Base-by-base conservation (phyloP, 1,140 invertebrate genomes). In the Leptinotarsa lineolata region DNA sequence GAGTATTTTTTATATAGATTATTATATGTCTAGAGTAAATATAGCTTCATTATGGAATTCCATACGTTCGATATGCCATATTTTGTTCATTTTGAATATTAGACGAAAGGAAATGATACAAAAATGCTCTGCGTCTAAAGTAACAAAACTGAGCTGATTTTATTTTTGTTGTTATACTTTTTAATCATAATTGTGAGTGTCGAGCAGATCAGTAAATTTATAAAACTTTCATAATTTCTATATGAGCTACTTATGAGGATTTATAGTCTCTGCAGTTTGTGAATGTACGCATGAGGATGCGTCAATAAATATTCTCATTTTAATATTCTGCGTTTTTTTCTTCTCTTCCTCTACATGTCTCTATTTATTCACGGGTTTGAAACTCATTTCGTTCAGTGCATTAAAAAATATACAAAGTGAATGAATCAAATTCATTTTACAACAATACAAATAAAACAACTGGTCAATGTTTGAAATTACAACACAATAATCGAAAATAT, bases 231-330 rank as follows among this genome's bases (percentile, higher is more conserved):
- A 76, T 74, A 78, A 77, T 77, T 54, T 54, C 48, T 54, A 54
- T 54, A 78, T 76, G 75, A 79, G 76, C 76, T 80, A 77, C 73
- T 76, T 78, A 78, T 76, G 72, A 68, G 77, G 75, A 70, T 77
- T 78, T 54, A 74, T 78, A 74, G 72, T 78, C 77, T 78, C 74
- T 77, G 78, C 77, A 80, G 77, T 78, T 78, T 76, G 77, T 80
- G 75, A 80, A 78, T 80, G 79, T 76, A 78, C 79, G 79, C 78
- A 77, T 75, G 58, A 48, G 68, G 72, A 76, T 80, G 76, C 79
- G 79, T 78, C 73, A 79, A 80, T 80, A 80, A 80, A 80, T 78
- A 78, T 80, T 80, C 74, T 80, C 77, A 80, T 79, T 80, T 80
- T 79, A 72, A 78, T 46, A 46, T 20, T 73, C 30, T 69, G n/a